Percentiles rank a stretch among this genome's conserved stretches.
Conservation (phyloP, 2,797 vertebrate species). For the Prunella strophiata region DNA sequence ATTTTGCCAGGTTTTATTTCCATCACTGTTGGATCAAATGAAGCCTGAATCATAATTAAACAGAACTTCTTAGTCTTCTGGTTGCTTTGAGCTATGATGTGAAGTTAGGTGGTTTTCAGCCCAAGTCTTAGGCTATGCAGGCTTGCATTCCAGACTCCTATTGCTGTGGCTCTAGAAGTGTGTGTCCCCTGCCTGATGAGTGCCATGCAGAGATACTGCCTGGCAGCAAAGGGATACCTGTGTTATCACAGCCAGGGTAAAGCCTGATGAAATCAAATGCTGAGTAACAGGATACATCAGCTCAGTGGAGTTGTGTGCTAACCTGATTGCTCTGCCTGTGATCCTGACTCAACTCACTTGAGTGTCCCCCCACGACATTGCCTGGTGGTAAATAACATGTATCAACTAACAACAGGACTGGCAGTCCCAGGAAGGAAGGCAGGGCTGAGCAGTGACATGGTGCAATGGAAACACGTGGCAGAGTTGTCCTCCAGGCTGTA, state of each 20-base stretch:
- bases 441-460: neutral
- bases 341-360: neutral
- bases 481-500: neutral
- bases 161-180: neutral
- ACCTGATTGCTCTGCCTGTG: neutral
- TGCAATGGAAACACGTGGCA: neutral
- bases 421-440: neutral
- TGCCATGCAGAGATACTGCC: neutral
- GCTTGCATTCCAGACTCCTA: neutral
- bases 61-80: neutral
- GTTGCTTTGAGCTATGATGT: neutral
- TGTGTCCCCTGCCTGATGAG: neutral
- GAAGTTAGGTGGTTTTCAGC: neutral
- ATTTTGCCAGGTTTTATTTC: conserved; percentile 3
- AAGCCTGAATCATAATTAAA: neutral
- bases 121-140: neutral
- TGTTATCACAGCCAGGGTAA: neutral
- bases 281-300: neutral
- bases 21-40: neutral
- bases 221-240: neutral
- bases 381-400: neutral
- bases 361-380: neutral
- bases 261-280: neutral
- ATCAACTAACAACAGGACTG: fast-evolving
- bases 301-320: neutral